Conservation (phyloP, 2,888 invertebrate genomes). For the Mystacides longicornis region DNA sequence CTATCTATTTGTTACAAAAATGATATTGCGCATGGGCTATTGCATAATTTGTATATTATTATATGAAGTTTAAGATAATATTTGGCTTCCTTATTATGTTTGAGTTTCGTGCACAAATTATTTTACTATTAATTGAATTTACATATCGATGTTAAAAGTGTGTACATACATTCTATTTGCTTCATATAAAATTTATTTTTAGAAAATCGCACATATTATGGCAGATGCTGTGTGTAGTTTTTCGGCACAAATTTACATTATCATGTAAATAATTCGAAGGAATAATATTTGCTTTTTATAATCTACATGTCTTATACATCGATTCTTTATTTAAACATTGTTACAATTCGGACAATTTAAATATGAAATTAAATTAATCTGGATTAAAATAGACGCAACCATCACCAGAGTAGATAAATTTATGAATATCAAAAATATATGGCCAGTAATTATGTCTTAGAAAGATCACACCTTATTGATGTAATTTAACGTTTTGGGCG, state of each 20-base stretch:
- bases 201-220: neutral
- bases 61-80: neutral
- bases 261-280: no score
- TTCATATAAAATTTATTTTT: neutral
- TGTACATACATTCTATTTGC: neutral
- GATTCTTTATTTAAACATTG: no score
- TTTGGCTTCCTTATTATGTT: constrained; percentile 1
- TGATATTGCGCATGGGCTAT: constrained; percentile 20
- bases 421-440: no score
- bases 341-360: no score
- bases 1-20: constrained; percentile 11
- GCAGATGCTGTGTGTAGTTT: neutral
- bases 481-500: no score
- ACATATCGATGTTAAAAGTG: neutral
- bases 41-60: constrained; percentile 20
- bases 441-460: no score
- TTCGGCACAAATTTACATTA: neutral
- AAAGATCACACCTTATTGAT: no score
- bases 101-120: neutral
- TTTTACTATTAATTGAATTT: neutral
- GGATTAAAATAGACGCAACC: no score
- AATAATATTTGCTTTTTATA: no score
- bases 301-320: no score
- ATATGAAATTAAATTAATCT: no score
- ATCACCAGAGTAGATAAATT: no score